Percentiles rank a stretch among this genome's conserved stretches.
Evolutionary conservation across 2,888 invertebrate species (phyloP).

Genomic region (Xestoiulus laeticollis): DNA sequence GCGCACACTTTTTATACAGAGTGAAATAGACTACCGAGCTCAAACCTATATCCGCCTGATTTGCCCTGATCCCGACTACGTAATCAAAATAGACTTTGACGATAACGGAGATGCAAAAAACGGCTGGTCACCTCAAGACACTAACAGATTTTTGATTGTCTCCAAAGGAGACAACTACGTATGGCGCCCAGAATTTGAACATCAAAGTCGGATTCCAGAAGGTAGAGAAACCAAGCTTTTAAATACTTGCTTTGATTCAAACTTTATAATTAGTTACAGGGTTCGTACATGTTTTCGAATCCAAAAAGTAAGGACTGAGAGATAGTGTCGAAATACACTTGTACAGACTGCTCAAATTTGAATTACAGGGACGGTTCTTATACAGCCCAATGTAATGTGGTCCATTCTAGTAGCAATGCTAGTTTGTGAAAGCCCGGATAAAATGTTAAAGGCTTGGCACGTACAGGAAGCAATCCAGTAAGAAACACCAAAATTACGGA

Average conservation of each 20-base stretch:
- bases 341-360: neutral
- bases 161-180: neutral
- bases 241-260: no score
- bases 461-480: slow-evolving; percentile 1
- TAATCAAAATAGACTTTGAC: neutral
- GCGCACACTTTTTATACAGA: neutral
- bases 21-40: neutral
- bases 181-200: neutral
- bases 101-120: neutral
- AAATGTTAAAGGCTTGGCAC: neutral
- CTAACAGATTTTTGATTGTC: neutral
- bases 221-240: no score
- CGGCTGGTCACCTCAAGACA: neutral
- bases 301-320: no score
- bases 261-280: no score
- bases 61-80: neutral
- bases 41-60: neutral
- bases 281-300: no score
- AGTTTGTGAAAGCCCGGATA: slow-evolving; percentile 35
- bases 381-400: neutral
- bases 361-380: neutral
- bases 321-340: no score
- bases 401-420: neutral
- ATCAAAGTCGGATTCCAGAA: neutral
- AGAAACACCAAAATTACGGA: neutral